Base-by-base conservation (phyloP, 53 echinoderm and acorn worm species). In the Henricia sp. region DNA sequence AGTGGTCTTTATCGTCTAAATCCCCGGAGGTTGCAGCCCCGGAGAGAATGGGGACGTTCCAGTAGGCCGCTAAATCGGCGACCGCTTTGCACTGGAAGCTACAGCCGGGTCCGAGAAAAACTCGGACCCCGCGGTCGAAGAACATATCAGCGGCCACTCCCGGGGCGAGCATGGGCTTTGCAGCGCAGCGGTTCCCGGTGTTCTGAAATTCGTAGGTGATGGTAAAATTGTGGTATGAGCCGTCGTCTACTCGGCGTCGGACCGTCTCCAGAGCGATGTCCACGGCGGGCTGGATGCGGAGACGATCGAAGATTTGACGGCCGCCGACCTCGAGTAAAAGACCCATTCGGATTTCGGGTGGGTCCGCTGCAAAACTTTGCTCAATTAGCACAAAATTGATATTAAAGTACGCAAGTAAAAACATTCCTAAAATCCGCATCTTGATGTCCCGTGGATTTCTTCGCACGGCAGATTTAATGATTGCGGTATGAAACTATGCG, bases 101-200 rank as follows among this genome's bases (percentile, higher is more conserved):
- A 48, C 95, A 95, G 0, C 85, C 82, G 35, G 95, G 95, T 10
- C 95, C 95, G 39, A 95, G 55, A 28, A 95, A 78, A 2, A 83
- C 86, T 1, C 64, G 71, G 1, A 93, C 55, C 23, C 56, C 69
- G 24, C 80, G 76, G 0, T 51, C 64, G 66, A 67, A 75, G 71
- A 56, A 94, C 40, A 86, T n/a, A 12, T 94, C 69, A 6, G 94
- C 82, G 8, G 89, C 84, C 1, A 94, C 60, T 16, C 85, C 83
- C 1, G 86, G 74, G 11, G 88, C 86, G 34, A 37, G 65, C 68
- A 88, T 87, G 36, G 21, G 16, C 2, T 53, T 65, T 24, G 33
- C 4, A 9, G 68, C 67, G 55, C 93, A 88, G 3, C 50, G 39
- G 1, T 50, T 21, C 8, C 85, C 77, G 6, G 88, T 78, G n/a